These are phyloP conservation scores for Philaenus spumarius DNA, from an alignment of 1,140 invertebrate species.

Conservation along the genomic window DNA sequence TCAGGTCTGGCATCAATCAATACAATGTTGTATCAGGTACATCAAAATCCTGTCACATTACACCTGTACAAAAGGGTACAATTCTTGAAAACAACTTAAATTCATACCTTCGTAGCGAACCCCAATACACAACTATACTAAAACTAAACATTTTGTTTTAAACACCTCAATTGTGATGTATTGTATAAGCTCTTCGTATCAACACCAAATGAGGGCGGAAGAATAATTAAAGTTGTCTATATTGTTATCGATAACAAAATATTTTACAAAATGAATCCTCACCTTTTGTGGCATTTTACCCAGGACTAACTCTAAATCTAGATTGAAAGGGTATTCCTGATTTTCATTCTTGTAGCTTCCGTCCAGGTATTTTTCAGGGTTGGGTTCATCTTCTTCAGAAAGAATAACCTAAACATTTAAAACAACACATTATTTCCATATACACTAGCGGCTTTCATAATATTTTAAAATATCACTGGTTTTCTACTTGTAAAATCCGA, in stretches of 20 bases:
- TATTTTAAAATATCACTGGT: too few relatives aligned
- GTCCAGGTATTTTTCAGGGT: conserved; percentile 38
- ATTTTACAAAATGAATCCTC: neutral
- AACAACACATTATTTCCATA: too few relatives aligned
- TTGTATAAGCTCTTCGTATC: neutral
- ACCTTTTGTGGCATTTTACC: conserved; percentile 81
- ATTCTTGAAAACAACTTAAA: too few relatives aligned
- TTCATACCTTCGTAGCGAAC: too few relatives aligned
- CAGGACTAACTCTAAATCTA: conserved; percentile 84
- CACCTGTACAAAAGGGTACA: too few relatives aligned
- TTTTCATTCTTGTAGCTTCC: conserved; percentile 30
- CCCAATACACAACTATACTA: too few relatives aligned
- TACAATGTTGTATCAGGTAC: too few relatives aligned
- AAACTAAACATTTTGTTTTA: too few relatives aligned
- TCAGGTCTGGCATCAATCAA: too few relatives aligned
- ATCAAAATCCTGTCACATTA: too few relatives aligned
- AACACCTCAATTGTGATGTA: neutral
- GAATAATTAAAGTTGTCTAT: neutral
- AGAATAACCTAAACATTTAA: conserved; percentile 49
- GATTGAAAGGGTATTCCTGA: conserved; percentile 63
- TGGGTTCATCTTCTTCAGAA: conserved; percentile 50
- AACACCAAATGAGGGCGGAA: neutral
- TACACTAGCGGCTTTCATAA: too few relatives aligned
- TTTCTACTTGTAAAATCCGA: too few relatives aligned
- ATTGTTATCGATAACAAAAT: neutral